phyloP scores from a whole-genome alignment of 2,113 vertebrate species.

The Polyodon spathula region DNA sequence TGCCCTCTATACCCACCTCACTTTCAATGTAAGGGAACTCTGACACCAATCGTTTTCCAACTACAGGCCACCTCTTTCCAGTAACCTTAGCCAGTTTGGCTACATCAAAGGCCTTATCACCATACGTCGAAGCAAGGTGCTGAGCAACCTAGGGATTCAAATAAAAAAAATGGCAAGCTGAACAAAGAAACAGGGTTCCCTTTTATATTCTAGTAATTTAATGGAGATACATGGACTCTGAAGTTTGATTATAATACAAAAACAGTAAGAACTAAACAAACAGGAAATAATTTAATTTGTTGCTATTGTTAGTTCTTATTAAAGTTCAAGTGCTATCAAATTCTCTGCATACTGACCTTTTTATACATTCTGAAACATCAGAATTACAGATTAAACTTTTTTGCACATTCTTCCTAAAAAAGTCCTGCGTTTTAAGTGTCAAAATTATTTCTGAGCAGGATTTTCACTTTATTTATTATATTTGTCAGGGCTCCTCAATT shows the following conservation, averaged over 20 bases:
- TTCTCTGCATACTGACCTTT: conserved; percentile 75
- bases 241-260: conserved; percentile 65
- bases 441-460: conserved; percentile 24
- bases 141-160: conserved; percentile 66
- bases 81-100: conserved; percentile 74
- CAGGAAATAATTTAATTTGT: conserved; percentile 67
- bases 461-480: conserved; percentile 8
- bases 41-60: conserved; percentile 85
- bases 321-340: conserved; percentile 73
- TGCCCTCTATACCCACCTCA: conserved; percentile 61
- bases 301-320: conserved; percentile 66
- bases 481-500: too few relatives aligned
- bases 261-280: conserved; percentile 67
- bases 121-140: conserved; percentile 67
- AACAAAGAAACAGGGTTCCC: not conserved
- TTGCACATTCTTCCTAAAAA: conserved; percentile 40
- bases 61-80: conserved; percentile 88
- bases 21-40: conserved; percentile 96
- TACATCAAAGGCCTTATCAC: conserved; percentile 77
- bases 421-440: conserved; percentile 46
- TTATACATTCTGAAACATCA: conserved; percentile 72
- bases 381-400: conserved; percentile 61
- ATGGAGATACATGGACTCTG: conserved; percentile 48
- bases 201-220: conserved; percentile 12
- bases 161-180: conserved; percentile 1